Evolutionary conservation across 2,888 invertebrate genomes (phyloP).

Genomic region (Drosophila silvestris): DNA sequence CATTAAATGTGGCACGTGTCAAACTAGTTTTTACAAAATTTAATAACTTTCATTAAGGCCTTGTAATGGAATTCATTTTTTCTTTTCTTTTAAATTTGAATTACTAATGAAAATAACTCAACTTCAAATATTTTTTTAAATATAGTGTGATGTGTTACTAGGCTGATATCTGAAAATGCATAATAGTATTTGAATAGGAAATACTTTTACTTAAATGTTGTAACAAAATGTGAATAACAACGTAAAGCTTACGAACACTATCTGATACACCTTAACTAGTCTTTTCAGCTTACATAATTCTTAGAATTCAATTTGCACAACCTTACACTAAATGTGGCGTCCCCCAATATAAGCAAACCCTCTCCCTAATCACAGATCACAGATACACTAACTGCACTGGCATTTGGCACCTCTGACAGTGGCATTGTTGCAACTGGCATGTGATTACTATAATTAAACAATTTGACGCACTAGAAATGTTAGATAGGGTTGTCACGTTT

Average conservation of each 20-base stretch:
- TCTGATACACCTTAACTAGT: conserved; percentile 3
- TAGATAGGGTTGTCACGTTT: conserved; percentile 25
- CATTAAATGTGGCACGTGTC: conserved; percentile 39
- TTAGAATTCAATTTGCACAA: conserved; percentile 25
- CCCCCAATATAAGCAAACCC: conserved; percentile 30
- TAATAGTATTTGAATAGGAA: not conserved
- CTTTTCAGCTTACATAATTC: conserved; percentile 35
- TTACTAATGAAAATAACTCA: not conserved
- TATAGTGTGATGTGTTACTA: not conserved
- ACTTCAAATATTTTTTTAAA: too few relatives aligned
- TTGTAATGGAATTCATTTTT: too few relatives aligned
- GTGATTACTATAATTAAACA: conserved; percentile 76
- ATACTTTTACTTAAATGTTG: not conserved
- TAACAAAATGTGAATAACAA: not conserved
- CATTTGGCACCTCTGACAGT: conserved; percentile 67
- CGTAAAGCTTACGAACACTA: not conserved
- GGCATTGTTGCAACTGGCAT: conserved; percentile 60
- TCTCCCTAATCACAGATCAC: conserved; percentile 32
- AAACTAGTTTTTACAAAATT: not conserved
- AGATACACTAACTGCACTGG: conserved; percentile 51
- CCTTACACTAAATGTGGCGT: conserved; percentile 21
- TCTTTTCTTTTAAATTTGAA: not conserved
- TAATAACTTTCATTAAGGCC: not conserved
- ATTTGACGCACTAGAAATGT: conserved; percentile 67
- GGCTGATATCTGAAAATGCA: not conserved